A percentile compares a stretch with the other conserved stretches of the same genome.
Conservation (phyloP, 2,797 vertebrate genomes). For the Manis crassicaudata region DNA sequence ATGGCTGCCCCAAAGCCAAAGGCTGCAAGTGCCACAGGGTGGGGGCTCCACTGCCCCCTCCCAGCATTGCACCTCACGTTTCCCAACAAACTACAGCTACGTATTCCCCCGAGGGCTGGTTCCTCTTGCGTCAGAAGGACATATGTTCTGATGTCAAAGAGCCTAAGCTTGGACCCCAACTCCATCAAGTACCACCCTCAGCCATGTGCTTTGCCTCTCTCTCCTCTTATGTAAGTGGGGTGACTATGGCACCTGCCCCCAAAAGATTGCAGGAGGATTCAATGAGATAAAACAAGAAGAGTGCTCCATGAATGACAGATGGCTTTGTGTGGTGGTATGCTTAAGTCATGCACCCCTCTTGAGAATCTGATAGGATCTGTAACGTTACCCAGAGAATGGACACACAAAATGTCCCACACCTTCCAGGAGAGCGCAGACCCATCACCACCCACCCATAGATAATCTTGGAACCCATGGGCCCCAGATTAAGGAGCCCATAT, state of each 20-base stretch:
- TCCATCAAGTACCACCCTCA: not conserved
- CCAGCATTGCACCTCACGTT: not conserved
- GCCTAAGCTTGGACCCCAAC: not conserved
- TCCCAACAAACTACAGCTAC: not conserved
- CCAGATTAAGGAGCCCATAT: not conserved
- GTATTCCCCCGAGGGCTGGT: not conserved
- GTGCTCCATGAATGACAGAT: not conserved
- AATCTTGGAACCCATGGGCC: not conserved
- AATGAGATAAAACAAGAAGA: not conserved
- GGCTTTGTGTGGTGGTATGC: not conserved
- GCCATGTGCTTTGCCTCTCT: not conserved
- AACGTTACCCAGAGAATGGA: not conserved
- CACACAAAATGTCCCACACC: not conserved
- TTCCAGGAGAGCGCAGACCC: not conserved
- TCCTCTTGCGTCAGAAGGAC: not conserved
- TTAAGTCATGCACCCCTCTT: not conserved
- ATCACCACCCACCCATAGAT: too few species aligned
- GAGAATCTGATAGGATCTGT: not conserved
- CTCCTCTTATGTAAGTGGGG: not conserved
- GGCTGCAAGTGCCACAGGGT: too few species aligned
- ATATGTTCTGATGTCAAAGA: not conserved
- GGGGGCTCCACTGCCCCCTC: not conserved
- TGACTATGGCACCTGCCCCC: not conserved
- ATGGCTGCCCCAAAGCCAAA: not conserved
- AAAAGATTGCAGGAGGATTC: not conserved